Evolutionary conservation across 2,797 vertebrate species (phyloP), one percentile per base, ranked within the genome.

Genomic region (Ctenochaetus hawaiiensis): DNA sequence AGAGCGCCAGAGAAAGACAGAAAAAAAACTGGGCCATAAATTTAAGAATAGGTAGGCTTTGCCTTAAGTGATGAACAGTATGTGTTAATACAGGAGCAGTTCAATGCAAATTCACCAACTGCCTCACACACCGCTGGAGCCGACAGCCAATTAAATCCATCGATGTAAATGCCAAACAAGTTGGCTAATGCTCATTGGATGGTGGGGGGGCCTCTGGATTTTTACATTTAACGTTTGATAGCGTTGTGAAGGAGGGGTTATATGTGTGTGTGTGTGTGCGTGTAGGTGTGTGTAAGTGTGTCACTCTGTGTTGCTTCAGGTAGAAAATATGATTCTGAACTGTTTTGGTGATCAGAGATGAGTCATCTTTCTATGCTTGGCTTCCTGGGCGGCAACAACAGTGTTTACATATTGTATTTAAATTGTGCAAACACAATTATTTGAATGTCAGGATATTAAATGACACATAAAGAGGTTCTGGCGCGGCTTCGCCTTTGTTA

Each of bases 31-130:
- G 73, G 68, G 74, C 89, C 80, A 85, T 93, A 92, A 93, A 93
- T 91, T 85, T 80, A 91, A 90, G 87, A 93, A 93, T 82, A 86
- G 91, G 86, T 91, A 77, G 84, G 72, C 89, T 91, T 91, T 92
- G 94, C 92, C 90, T 91, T 73, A 84, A 83, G 83, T 84, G 79
- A 92, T 87, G 82, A 90, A 90, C 83, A 74, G 53, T 79, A 45
- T 85, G 75, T 83, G 72, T 87, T 89, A 82, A 85, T 87, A 76
- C 71, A 83, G 65, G 48, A 85, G 79, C 57, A 71, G 82, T 75
- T 72, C 51, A 52, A 74, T 80, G 80, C 81, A 81, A 90, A 87
- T 83, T 85, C 74, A 70, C 84, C 77, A 62, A 52, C 78, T 57
- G 84, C 75, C 64, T 83, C 57, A 53, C 85, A 91, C 87, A 85